Conservation (phyloP, 2,797 vertebrate genomes). For the Sebastes nivosus region DNA sequence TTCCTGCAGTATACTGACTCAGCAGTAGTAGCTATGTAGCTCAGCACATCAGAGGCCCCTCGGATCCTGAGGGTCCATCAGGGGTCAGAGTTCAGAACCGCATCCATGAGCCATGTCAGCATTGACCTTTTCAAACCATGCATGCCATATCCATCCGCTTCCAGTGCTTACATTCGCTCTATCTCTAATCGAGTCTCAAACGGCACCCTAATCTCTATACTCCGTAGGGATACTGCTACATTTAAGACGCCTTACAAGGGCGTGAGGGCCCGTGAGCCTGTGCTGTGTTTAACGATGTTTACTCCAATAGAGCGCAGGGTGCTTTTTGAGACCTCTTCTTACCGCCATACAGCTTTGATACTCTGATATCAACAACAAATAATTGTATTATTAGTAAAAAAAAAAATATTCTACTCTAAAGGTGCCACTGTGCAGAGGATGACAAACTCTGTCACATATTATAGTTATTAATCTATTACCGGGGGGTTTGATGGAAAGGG, state of each 20-base stretch:
- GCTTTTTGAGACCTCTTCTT: conserved; percentile 73
- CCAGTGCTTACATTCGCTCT: conserved; percentile 67
- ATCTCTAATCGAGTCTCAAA: conserved; percentile 66
- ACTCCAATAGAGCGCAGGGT: conserved; percentile 64
- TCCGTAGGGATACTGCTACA: conserved; percentile 52
- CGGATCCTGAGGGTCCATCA: conserved; percentile 45
- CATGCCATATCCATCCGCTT: conserved; percentile 76
- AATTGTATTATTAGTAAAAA: conserved; percentile 79
- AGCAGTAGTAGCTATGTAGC: conserved; percentile 67
- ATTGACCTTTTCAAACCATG: conserved; percentile 72
- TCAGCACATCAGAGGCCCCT: conserved; percentile 52
- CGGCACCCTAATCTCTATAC: conserved; percentile 62
- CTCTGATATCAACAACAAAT: conserved; percentile 73
- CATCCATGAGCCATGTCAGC: conserved; percentile 79
- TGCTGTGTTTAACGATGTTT: conserved; percentile 65
- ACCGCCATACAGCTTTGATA: conserved; percentile 75
- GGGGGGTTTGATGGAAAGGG: conserved; percentile 36
- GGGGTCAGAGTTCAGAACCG: conserved; percentile 66
- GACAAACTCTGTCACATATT: conserved; percentile 75
- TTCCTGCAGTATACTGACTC: conserved; percentile 53
- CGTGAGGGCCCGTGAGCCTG: conserved; percentile 37
- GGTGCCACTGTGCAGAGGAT: conserved; percentile 81
- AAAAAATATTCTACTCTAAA: conserved; percentile 74
- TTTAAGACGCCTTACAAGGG: conserved; percentile 63
- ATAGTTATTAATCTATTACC: conserved; percentile 70